Conservation (phyloP, 2,113 vertebrate species). For the Melanerpes aurifrons region DNA sequence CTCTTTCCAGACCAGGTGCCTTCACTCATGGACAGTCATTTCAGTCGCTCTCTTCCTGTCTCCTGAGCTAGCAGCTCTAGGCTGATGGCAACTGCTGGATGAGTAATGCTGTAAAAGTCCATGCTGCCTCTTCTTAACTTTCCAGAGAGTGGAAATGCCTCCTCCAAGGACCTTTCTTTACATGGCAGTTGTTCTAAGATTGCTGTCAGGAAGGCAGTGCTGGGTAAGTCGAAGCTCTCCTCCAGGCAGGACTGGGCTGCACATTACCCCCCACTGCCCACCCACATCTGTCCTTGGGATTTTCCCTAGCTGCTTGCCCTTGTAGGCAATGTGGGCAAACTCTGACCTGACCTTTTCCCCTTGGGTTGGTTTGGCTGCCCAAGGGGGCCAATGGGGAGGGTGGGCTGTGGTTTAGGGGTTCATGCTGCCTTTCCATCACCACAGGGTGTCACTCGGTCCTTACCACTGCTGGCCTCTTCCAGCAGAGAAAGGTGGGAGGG, state of each 20-base stretch:
- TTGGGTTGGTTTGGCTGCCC: background rate
- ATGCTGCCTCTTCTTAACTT: slow-evolving; percentile 15
- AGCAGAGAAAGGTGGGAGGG: background rate
- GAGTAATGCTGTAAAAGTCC: background rate
- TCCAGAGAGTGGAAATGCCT: slow-evolving; percentile 45
- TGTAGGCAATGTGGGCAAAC: background rate
- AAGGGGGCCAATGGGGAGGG: background rate
- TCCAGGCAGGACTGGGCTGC: background rate
- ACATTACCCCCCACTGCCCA: background rate
- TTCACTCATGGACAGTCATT: background rate
- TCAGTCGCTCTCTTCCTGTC: slow-evolving; percentile 21
- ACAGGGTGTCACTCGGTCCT: background rate
- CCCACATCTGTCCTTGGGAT: background rate
- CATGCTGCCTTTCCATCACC: background rate
- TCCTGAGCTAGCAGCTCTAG: background rate
- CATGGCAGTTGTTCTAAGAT: slow-evolving; percentile 11
- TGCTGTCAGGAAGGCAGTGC: background rate
- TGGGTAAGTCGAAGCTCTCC: background rate
- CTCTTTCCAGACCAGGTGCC: slow-evolving; percentile 61
- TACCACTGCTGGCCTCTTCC: background rate
- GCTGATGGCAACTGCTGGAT: slow-evolving; percentile 14
- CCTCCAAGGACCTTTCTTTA: slow-evolving; percentile 17
- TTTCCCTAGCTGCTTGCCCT: background rate
- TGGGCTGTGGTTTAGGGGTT: background rate
- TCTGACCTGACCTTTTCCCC: background rate